Conservation (phyloP, 1,140 invertebrate genomes). For the Myzus persicae region DNA sequence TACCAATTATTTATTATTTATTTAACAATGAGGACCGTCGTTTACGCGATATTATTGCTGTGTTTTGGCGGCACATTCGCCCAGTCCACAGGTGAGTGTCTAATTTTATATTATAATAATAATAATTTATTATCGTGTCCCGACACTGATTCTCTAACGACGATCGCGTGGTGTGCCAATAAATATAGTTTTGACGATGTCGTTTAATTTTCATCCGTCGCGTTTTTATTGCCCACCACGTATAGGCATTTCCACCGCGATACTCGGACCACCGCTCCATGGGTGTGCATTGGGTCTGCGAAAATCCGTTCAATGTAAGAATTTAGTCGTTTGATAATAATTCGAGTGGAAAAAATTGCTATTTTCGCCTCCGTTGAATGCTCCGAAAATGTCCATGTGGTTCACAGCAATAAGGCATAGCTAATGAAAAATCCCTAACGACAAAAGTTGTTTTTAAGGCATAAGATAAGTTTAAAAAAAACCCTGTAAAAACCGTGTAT, state of each 20-base stretch:
- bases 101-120: not conserved
- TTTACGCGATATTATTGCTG: not conserved
- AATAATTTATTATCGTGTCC: not conserved
- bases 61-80: not conserved
- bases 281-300: not conserved
- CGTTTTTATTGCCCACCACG: not conserved
- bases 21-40: not conserved
- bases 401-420: not conserved
- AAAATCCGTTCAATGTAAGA: not conserved
- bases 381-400: not conserved
- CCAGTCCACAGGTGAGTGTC: constrained; percentile 13
- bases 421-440: not conserved
- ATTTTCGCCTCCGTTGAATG: not conserved
- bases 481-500: not conserved
- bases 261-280: not conserved
- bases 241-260: not conserved
- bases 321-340: not conserved
- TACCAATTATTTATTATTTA: not conserved
- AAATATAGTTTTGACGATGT: not conserved
- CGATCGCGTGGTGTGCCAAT: not conserved
- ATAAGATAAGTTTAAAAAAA: no score
- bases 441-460: not conserved
- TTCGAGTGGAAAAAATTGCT: not conserved
- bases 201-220: not conserved
- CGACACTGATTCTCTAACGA: not conserved